phyloP scores from a whole-genome alignment of 2,113 vertebrate genomes.

The Hypomesus transpacificus region DNA sequence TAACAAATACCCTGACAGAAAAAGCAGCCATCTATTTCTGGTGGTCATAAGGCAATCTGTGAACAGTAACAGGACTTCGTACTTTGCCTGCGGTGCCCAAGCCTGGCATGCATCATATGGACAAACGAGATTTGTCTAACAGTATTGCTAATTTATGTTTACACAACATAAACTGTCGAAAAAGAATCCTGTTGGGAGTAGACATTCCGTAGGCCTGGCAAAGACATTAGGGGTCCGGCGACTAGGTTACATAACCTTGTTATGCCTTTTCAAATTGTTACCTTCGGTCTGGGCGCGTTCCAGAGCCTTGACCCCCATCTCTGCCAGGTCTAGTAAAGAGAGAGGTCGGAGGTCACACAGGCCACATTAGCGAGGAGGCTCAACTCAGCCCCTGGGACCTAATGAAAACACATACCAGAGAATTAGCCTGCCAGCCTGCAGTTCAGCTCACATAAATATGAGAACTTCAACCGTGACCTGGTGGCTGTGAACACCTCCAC shows the following conservation, averaged over 20 bases:
- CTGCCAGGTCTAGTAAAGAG: slow-evolving; percentile 48
- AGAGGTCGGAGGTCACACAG: slow-evolving; percentile 54
- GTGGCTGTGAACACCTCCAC: slow-evolving; percentile 22
- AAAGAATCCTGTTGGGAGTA: slow-evolving; percentile 50
- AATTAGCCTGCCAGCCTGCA: slow-evolving; percentile 54
- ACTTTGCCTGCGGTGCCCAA: slow-evolving; percentile 35
- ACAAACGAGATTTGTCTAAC: slow-evolving; percentile 46
- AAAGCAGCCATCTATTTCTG: slow-evolving; percentile 4
- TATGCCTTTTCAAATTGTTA: slow-evolving; percentile 60
- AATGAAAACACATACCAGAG: slow-evolving; percentile 61
- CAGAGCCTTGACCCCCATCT: slow-evolving; percentile 39
- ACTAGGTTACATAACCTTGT: slow-evolving; percentile 59
- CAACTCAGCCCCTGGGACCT: slow-evolving; percentile 44
- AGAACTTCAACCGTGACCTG: slow-evolving; percentile 54
- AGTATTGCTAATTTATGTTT: slow-evolving; percentile 51
- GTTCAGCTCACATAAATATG: slow-evolving; percentile 60
- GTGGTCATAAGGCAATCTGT: not conserved
- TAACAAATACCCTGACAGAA: slow-evolving; percentile 14
- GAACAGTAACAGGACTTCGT: slow-evolving; percentile 2
- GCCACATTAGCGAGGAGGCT: slow-evolving; percentile 40
- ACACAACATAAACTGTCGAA: slow-evolving; percentile 47
- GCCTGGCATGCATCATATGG: slow-evolving; percentile 37
- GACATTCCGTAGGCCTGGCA: slow-evolving; percentile 52
- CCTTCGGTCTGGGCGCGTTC: slow-evolving; percentile 46
- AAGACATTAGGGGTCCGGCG: slow-evolving; percentile 44